Conservation (phyloP, 1,140 invertebrate genomes). For the Drosophila burlai region DNA sequence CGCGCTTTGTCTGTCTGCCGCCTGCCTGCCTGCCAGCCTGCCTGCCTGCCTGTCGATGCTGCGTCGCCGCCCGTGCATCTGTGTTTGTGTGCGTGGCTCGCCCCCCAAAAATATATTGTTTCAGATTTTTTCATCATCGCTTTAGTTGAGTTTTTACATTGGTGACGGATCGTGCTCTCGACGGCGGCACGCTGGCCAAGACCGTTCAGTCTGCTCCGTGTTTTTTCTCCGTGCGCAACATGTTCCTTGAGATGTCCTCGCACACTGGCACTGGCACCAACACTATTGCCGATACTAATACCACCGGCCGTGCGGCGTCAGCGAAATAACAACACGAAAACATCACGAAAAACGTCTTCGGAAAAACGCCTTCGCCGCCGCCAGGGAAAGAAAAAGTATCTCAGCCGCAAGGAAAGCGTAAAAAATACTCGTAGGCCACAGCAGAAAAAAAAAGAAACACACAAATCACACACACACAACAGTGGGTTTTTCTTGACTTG, state of each 20-base stretch:
- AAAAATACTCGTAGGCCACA: conserved; percentile 29
- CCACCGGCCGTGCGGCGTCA: conserved; percentile 12
- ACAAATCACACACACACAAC: conserved; percentile 47
- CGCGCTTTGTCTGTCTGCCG: conserved; percentile 77
- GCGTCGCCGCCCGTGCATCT: conserved; percentile 53
- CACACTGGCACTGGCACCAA: conserved; percentile 12
- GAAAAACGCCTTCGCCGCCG: conserved; percentile 45
- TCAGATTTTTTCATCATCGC: conserved; percentile 85
- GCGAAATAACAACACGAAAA: conserved; percentile 50
- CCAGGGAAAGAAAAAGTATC: conserved; percentile 68
- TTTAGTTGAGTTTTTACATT: conserved; percentile 86
- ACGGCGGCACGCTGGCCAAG: conserved; percentile 68
- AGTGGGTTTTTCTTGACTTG: conserved; percentile 60
- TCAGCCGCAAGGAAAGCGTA: conserved; percentile 40
- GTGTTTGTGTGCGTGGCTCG: conserved; percentile 63
- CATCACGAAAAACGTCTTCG: conserved; percentile 66
- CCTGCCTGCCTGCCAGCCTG: conserved; percentile 73
- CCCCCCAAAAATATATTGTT: conserved; percentile 85
- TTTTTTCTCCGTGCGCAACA: conserved; percentile 81
- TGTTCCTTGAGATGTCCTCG: conserved; percentile 73
- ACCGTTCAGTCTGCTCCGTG: conserved; percentile 71
- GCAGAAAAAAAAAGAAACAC: conserved; percentile 16
- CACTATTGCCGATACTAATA: conserved; percentile 18
- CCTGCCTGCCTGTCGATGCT: conserved; percentile 71
- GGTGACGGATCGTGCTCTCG: conserved; percentile 85